A percentile compares a stretch with the other conserved stretches of the same genome.
phyloP scores from a whole-genome alignment of 1,140 invertebrate genomes.

The Hylaeus volcanicus region DNA sequence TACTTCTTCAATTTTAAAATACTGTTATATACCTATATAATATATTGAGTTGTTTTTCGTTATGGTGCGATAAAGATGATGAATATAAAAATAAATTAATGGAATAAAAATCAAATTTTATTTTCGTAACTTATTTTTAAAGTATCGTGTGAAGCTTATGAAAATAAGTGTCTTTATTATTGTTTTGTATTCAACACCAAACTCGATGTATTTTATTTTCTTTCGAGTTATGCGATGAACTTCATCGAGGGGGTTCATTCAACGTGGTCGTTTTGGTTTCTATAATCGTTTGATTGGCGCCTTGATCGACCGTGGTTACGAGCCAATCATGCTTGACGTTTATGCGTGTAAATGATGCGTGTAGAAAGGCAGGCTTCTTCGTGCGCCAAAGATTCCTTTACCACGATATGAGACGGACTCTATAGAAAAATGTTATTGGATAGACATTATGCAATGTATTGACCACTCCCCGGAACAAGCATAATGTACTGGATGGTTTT shows the following conservation, averaged over 20 bases:
- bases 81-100: too few species aligned
- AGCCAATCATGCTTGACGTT: slow-evolving; percentile 39
- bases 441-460: background rate
- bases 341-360: slow-evolving; percentile 42
- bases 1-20: too few species aligned
- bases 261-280: slow-evolving; percentile 19
- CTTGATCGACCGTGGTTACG: slow-evolving; percentile 21
- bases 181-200: background rate
- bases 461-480: background rate
- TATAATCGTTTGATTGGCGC: slow-evolving; percentile 25
- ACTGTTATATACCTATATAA: too few species aligned
- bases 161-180: background rate
- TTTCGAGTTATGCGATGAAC: background rate
- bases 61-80: too few species aligned
- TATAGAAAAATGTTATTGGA: background rate
- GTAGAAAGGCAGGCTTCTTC: slow-evolving; percentile 16
- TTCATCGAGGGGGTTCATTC: background rate
- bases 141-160: too few species aligned
- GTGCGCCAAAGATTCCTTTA: background rate
- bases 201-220: background rate
- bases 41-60: too few species aligned
- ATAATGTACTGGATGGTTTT: background rate
- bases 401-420: background rate
- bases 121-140: too few species aligned
- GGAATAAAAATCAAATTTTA: too few species aligned